These are phyloP conservation scores for Prietella phreatophila DNA, from an alignment of 2,113 vertebrate genomes.

Conservation along the genomic window DNA sequence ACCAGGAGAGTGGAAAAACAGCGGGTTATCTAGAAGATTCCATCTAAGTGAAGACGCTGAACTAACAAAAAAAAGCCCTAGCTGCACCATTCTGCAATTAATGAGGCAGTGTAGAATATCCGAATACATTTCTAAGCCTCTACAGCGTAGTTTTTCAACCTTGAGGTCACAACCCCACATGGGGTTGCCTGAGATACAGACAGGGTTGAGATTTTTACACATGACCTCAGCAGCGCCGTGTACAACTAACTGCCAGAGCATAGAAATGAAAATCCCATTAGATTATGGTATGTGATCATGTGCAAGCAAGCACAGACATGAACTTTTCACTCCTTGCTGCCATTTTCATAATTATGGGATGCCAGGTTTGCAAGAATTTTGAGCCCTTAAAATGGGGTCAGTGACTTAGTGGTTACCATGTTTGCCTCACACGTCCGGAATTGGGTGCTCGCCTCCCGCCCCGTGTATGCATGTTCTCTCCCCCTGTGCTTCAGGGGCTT, in stretches of 20 bases:
- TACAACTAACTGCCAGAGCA: not conserved
- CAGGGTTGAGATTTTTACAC: not conserved
- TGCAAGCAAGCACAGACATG: not conserved
- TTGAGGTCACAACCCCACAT: not conserved
- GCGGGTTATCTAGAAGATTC: not conserved
- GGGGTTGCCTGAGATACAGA: not conserved
- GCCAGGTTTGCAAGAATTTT: not conserved
- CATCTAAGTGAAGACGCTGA: not conserved
- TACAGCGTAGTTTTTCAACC: not conserved
- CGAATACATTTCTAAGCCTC: not conserved
- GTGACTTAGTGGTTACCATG: too few relatives aligned
- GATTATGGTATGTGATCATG: not conserved
- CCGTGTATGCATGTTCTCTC: too few relatives aligned
- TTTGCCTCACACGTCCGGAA: too few relatives aligned
- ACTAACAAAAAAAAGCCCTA: not conserved
- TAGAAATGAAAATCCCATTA: not conserved
- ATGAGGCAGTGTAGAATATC: not conserved
- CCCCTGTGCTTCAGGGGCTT: too few relatives aligned
- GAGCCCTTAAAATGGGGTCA: not conserved
- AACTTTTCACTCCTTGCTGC: not conserved
- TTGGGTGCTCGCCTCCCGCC: too few relatives aligned
- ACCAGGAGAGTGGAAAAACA: constrained; percentile 2
- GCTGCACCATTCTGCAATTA: not conserved
- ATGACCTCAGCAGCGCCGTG: not conserved
- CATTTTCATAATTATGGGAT: not conserved